Conservation (phyloP, 2,797 vertebrate genomes). For the Aulostomus chinensis region DNA sequence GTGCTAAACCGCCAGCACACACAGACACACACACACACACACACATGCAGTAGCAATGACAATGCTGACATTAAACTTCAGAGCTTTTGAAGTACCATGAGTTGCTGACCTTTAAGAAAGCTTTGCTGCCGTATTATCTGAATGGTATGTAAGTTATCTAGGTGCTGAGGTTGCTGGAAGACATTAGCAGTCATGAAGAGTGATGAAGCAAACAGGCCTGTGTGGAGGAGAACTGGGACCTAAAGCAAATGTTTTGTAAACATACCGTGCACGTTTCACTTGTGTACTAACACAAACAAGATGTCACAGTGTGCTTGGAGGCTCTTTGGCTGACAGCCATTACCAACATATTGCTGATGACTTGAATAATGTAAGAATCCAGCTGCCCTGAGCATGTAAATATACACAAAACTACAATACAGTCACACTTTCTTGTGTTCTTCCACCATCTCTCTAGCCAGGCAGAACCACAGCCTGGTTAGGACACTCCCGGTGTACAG, state of each 20-base stretch:
- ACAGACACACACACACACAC: too few relatives aligned
- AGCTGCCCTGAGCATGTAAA: not conserved
- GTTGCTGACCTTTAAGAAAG: not conserved
- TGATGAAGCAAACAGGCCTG: not conserved
- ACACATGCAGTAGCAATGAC: too few relatives aligned
- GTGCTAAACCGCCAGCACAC: too few relatives aligned
- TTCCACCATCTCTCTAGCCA: too few relatives aligned
- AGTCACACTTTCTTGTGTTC: not conserved
- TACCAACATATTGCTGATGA: conserved; percentile 2
- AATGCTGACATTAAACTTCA: conserved; percentile 11
- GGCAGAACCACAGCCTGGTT: too few relatives aligned
- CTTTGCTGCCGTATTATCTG: not conserved
- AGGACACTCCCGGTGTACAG: too few relatives aligned
- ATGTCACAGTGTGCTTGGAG: not conserved
- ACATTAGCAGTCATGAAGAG: not conserved
- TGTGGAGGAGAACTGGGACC: not conserved
- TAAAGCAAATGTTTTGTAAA: not conserved
- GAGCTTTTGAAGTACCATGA: conserved; percentile 13
- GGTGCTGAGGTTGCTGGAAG: too few relatives aligned
- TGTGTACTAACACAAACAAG: not conserved
- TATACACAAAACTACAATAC: not conserved
- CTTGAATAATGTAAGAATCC: not conserved
- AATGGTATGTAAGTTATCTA: not conserved
- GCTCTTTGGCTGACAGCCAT: not conserved
- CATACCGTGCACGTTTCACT: not conserved